A percentile compares a stretch with the other conserved stretches of the same genome.
These are phyloP conservation scores for Corbicula japonica DNA, from an alignment of 2,888 invertebrate genomes.

Conservation along the genomic window DNA sequence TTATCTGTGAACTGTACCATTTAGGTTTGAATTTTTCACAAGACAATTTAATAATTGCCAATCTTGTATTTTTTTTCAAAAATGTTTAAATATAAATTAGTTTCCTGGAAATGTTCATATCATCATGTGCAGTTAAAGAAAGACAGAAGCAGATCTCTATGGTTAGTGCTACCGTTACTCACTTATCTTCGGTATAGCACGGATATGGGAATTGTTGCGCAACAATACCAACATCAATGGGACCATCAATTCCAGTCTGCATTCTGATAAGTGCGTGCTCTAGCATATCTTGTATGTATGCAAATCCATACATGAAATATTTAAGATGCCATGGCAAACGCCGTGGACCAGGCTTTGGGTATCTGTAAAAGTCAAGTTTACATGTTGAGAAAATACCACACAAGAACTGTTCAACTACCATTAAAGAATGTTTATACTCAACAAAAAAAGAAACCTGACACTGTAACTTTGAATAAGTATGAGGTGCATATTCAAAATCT, in stretches of 20 bases:
- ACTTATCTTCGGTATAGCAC: constrained; percentile 91
- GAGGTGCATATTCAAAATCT: too few relatives aligned
- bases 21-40: too few relatives aligned
- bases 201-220: constrained; percentile 90
- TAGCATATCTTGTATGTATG: constrained; percentile 93
- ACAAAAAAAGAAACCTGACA: too few relatives aligned
- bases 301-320: constrained; percentile 91
- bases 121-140: neutral
- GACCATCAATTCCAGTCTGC: constrained; percentile 85
- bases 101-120: too few relatives aligned
- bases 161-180: constrained; percentile 82
- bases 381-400: too few relatives aligned
- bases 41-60: too few relatives aligned
- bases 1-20: too few relatives aligned
- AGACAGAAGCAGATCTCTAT: neutral
- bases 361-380: constrained; percentile 79
- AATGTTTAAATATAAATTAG: too few relatives aligned
- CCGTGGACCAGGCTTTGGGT: constrained; percentile 82
- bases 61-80: too few relatives aligned
- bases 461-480: too few relatives aligned
- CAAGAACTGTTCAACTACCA: too few relatives aligned
- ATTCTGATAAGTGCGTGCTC: constrained; percentile 92
- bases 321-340: constrained; percentile 83
- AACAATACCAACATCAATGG: constrained; percentile 88
- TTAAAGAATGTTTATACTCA: too few relatives aligned